Evolutionary conservation across 2,797 vertebrate genomes (phyloP), one percentile per base, ranked within the genome.

Genomic region (Cirrhinus molitorella): DNA sequence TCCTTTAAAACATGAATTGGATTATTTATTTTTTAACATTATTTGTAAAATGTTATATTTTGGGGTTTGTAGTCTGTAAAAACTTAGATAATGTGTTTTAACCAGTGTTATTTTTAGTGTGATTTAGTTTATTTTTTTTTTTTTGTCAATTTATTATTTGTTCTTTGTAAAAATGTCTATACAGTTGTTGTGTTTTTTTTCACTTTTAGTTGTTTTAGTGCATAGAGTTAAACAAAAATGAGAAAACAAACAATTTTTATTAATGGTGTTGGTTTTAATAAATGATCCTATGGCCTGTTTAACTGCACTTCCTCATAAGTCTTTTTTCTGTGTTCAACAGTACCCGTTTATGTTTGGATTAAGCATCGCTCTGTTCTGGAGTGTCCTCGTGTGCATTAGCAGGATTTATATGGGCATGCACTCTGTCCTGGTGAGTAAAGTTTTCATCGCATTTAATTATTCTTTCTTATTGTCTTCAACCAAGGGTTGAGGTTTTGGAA

Each of bases 361-460:
- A 74, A 88, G 93, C 80, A 91, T 99, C 86, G 95, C 96, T 45
- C 90, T 96, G 61, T 95, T 93, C 94, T 99, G 98, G 98, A 97
- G 97, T 89, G 87, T 95, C 89, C 94, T 99, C 91, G 98, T 99
- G 87, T 99, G 98, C 90, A 93, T 97, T 75, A 99, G 98, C 94
- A 94, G 98, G 91, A 91, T 99, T 93, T 99, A 99, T 94, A 98
- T 99, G 98, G 98, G 98, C 82, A 99, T 99, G 98, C 98, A 99
- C 91, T 99, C 98, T 63, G 91, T 99, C 89, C 93, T 99, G 97
- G 98, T 99, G 93, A 97, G 96, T 89, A 82, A 59, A 70, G 16
- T 5, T 88, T 80, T 85, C 13, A 40, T 6, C 16, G 47, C 66
- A 28, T 74, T 59, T 51, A 40, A 49, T 71, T 3, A 19, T 43